Base-by-base conservation (phyloP, 2,888 invertebrate genomes). In the Trypoxylon attenuatum region DNA sequence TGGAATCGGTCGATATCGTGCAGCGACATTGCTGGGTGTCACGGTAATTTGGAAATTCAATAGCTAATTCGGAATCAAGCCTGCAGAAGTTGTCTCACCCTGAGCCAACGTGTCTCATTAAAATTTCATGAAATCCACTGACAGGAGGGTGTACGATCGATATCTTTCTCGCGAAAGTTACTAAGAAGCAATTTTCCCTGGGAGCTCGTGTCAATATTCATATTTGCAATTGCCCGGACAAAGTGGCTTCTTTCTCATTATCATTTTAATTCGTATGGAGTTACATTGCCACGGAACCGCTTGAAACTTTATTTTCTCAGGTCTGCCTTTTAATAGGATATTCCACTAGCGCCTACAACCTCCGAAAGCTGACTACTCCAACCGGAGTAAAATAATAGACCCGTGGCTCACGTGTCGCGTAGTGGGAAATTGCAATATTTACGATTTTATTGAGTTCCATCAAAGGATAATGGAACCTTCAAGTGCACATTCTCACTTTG, bases 31-130 rank as follows among this genome's bases (percentile, higher is more conserved):
- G 51, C 54, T 58, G 56, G 58, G 46, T 59, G 57, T 61, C 0
- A 59, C 45, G 43, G 54, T 59, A 67, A 63, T 74, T 74, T 74
- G 74, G 62, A 74, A 74, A 74, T 69, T 66, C 54, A 50, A 55
- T 47, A 52, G 49, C 69, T 43, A 60, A 72, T 62, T 72, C 66
- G 58, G 55, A 60, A 64, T 50, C 41, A 27, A 60, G 49, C 33
- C 10, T 41, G 43, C 22, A 19, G 25, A 42, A 61, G 42, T 51
- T 53, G 51, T 59, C 53, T 47, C 29, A 38, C 38, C 46, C 25
- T 15, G 18, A n/a, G 13, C 22, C 27, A 21, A 22, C 25, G 13
- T 10, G 15, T 6, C n/a, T 42, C 22, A 73, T 73, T 62, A 71
- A 71, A 73, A 29, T 71, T 73, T 68, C 68, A 73, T 72, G 70